phyloP scores from a whole-genome alignment of 1,140 invertebrate species.

The Centruroides sculpturatus region DNA sequence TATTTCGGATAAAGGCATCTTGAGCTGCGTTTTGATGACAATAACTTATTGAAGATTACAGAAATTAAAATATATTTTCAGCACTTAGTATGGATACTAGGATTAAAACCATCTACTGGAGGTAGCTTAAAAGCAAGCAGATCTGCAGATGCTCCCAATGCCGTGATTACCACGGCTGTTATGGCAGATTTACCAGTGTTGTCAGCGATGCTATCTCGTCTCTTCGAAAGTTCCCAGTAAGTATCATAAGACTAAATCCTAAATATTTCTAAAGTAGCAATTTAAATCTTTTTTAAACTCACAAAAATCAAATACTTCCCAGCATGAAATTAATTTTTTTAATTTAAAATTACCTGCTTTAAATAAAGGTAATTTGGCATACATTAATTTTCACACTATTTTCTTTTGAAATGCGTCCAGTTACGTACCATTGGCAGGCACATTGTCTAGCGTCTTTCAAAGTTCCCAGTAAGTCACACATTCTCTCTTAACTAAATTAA shows the following conservation, averaged over 20 bases:
- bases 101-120: slow-evolving; percentile 80
- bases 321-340: too few species aligned
- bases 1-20: too few species aligned
- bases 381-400: not conserved
- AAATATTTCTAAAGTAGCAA: too few species aligned
- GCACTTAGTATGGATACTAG: slow-evolving; percentile 96
- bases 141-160: slow-evolving; percentile 57
- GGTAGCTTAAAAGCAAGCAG: slow-evolving; percentile 63
- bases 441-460: slow-evolving; percentile 18
- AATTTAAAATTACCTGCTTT: too few species aligned
- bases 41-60: not conserved
- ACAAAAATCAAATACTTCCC: too few species aligned
- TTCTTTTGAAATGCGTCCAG: slow-evolving; percentile 14
- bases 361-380: too few species aligned
- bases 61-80: slow-evolving; percentile 28
- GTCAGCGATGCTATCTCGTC: slow-evolving; percentile 76
- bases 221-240: slow-evolving; percentile 84
- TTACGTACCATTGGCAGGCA: slow-evolving; percentile 18
- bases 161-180: slow-evolving; percentile 87
- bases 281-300: too few species aligned
- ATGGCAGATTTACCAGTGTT: slow-evolving; percentile 89
- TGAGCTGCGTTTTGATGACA: too few species aligned
- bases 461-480: slow-evolving; percentile 17
- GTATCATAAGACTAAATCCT: slow-evolving; percentile 11
- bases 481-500: not conserved